Evolutionary conservation across 2,888 invertebrate genomes (phyloP).

Genomic region (Epiblema foenella): DNA sequence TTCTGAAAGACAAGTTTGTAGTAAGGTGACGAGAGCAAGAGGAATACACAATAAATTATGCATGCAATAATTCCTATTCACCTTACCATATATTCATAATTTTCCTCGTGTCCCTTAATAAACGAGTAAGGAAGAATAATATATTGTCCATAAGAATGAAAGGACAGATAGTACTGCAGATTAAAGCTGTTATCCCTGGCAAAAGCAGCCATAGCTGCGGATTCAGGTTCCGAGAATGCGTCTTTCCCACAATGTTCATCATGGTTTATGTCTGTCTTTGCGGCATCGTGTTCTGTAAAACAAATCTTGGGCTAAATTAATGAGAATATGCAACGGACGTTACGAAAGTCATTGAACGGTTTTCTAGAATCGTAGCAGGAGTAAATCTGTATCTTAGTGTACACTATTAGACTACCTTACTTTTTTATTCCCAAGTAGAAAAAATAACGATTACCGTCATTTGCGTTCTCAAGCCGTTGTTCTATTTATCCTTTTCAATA

Average conservation of each 20-base stretch:
- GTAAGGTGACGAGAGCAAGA: too few species aligned
- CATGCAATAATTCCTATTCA: too few species aligned
- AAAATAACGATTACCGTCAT: too few species aligned
- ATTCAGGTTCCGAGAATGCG: constrained; percentile 13
- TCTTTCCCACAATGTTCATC: constrained; percentile 5
- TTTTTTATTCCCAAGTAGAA: too few species aligned
- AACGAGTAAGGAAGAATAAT: constrained; percentile 16
- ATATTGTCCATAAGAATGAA: constrained; percentile 23
- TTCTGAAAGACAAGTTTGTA: constrained; percentile 8
- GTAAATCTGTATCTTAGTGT: too few species aligned
- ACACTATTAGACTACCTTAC: too few species aligned
- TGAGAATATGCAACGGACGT: too few species aligned
- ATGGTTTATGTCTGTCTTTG: neutral
- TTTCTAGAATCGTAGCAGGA: too few species aligned
- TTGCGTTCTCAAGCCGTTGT: neutral
- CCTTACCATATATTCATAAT: constrained; percentile 7
- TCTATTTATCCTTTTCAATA: neutral
- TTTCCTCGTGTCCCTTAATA: neutral
- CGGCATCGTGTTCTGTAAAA: neutral
- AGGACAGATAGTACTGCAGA: constrained; percentile 3
- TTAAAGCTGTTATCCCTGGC: constrained; percentile 6
- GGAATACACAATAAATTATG: too few species aligned
- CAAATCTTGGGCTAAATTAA: too few species aligned
- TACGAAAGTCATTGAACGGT: too few species aligned
- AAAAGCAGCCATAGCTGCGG: neutral